Base-by-base conservation (phyloP, 2,797 vertebrate species). In the Myiothlypis chrysogaster region DNA sequence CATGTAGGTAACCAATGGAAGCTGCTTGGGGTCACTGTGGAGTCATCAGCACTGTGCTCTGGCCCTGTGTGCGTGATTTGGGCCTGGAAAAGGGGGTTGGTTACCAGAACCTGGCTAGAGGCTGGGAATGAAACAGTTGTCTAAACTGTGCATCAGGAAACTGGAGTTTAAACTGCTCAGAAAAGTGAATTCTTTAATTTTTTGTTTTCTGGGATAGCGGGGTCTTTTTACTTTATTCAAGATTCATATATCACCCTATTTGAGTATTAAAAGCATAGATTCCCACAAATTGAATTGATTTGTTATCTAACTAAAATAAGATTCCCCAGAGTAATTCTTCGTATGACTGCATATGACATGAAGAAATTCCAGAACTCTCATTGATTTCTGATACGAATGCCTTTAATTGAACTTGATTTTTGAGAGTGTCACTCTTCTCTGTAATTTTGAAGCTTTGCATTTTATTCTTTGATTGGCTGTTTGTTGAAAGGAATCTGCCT, bases 341-440 rank as follows among this genome's bases (percentile, higher is more conserved):
- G 18, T 63, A 22, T 0, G 0, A 20, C 12, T 60, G 35, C 8
- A 5, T 49, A 39, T 83, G 71, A 52, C 30, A 32, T 1, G 9
- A 82, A 39, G 32, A 78, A 93, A 35, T 37, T 72, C 19, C 22
- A 41, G 41, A 75, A 13, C 22, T 65, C 11, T 64, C 3, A 53
- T 3, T 53, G 60, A 69, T 92, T 76, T 84, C 55, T 55, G 23
- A 13, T 79, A 53, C 6, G 27, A 65, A 57, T n/a, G 61, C 27
- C 15, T 92, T n/a, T 43, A 39, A 53, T 7, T 32, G 20, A 85
- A 70, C 12, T 59, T 72, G 35, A 22, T 59, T 91, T 81, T 87
- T 80, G 50, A 18, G 70, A 70, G 50, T 59, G 28, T 41, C 24
- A 39, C 39, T 46, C 16, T 49, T 35, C 22, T 49, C 22, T 46